phyloP scores from a whole-genome alignment of 2,113 vertebrate species.

The Poeciliopsis prolifica region DNA sequence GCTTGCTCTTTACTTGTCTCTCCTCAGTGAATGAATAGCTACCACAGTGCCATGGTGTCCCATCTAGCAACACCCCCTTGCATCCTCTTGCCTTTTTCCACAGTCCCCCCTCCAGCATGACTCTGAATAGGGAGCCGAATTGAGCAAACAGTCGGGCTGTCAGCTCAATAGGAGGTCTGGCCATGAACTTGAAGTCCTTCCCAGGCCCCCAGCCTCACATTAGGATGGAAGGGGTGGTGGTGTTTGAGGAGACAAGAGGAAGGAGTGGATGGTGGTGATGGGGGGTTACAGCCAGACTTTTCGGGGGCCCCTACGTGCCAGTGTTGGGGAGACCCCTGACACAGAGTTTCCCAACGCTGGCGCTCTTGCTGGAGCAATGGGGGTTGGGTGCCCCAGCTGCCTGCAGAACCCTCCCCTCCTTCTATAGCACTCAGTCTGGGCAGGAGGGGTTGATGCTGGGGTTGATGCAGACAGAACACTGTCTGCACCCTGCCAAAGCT shows the following conservation, averaged over 20 bases:
- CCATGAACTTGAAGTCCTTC: constrained; percentile 85
- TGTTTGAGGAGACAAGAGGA: constrained; percentile 58
- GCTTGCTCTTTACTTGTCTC: constrained; percentile 59
- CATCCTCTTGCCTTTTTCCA: constrained; percentile 49
- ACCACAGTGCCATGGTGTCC: constrained; percentile 74
- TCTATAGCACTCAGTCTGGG: constrained; percentile 63
- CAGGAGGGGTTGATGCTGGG: constrained; percentile 62
- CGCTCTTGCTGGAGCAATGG: constrained; percentile 62
- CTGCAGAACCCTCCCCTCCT: constrained; percentile 56
- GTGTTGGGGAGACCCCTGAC: constrained; percentile 70
- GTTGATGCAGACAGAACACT: constrained; percentile 69
- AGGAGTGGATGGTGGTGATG: constrained; percentile 37
- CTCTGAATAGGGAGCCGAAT: constrained; percentile 80
- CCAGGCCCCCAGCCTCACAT: constrained; percentile 80
- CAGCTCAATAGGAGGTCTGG: constrained; percentile 85
- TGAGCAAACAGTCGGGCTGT: constrained; percentile 86
- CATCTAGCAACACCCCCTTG: constrained; percentile 54
- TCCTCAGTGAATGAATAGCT: constrained; percentile 76
- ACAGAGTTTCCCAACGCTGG: constrained; percentile 80
- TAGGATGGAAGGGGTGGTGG: constrained; percentile 57
- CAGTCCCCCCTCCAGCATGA: constrained; percentile 38
- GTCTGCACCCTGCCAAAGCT: constrained; percentile 75
- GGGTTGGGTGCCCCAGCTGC: constrained; percentile 81
- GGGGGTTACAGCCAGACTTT: constrained; percentile 74
- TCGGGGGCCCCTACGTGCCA: constrained; percentile 78